Evolutionary conservation across 2,888 invertebrate genomes (phyloP).

Genomic region (Tiliacea aurago): DNA sequence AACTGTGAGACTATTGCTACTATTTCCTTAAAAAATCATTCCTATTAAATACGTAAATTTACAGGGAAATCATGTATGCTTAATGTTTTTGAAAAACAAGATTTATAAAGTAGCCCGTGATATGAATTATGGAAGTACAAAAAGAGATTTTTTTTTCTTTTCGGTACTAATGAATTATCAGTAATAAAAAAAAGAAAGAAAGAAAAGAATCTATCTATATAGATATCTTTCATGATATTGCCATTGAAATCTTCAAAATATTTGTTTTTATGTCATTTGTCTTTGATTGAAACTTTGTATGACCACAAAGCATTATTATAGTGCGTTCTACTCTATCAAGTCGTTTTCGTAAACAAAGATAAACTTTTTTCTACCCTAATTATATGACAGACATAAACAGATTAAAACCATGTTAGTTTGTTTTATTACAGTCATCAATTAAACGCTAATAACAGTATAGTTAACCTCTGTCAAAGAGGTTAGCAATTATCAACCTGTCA

Average conservation of each 20-base stretch:
- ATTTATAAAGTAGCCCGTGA: no score
- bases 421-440: conserved; percentile 35
- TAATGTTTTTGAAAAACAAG: no score
- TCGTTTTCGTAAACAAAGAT: neutral
- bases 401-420: conserved; percentile 22
- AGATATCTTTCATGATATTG: neutral
- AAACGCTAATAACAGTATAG: conserved; percentile 28
- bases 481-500: conserved; percentile 51
- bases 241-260: neutral
- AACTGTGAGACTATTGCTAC: no score
- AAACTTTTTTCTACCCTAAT: neutral
- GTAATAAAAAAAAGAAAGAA: no score
- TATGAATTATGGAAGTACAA: neutral
- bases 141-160: neutral
- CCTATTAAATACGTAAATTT: neutral
- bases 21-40: neutral
- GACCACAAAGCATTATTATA: neutral
- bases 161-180: neutral
- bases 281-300: neutral
- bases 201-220: no score
- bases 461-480: conserved; percentile 50
- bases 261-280: neutral
- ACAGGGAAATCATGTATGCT: neutral
- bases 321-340: neutral
- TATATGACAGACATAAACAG: neutral